Base-by-base conservation (phyloP, 2,888 invertebrate species). In the Liopterus haemorrhoidalis region DNA sequence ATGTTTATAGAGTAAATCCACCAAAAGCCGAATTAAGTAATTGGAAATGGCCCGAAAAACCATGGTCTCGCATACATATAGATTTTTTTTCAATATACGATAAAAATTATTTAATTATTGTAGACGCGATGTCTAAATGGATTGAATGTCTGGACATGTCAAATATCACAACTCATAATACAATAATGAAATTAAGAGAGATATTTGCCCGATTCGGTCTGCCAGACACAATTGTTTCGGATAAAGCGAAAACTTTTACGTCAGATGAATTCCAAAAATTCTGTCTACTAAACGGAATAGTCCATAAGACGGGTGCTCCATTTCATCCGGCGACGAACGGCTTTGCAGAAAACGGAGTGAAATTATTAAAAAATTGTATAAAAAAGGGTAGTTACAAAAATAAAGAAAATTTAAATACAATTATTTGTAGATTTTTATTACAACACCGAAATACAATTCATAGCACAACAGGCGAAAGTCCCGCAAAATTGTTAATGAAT, bases 101-200 rank as follows among this genome's bases (percentile, higher is more conserved):
- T 3, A 47, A 45, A 33, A 48, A 45, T 4, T 48, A 49, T 24
- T 18, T 50, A 9, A 15, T 51, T 19, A 24, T 54, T 2, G 42
- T 53, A 1, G 54, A 57, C 31, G 52, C 54, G 5, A 42, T 42
- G 41, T 49, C 51, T 0, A 55, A 52, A 46, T 57, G 55, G 53
- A 9, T 52, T 6, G 56, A 57, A 15, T 54, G n/a, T 33, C 43
- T 39, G 15, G 6, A 8, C 9, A 22, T 22, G 24, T 8, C 24
- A 8, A 6, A 22, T 22, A 6, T 9, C 6, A 22, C 6, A 8
- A 8, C 24, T 8, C 24, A 9, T 22, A 9, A 22, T 8, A 48
- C 46, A 18, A 42, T 41, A 18, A 24, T 37, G 9, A 2, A 38
- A 5, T 16, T 50, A 4, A 20, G 38, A 12, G 9, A 28, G 25